Percentiles rank a stretch among this genome's conserved stretches.
Conservation (phyloP, 2,113 vertebrate species). For the Formicarius rufipectus region DNA sequence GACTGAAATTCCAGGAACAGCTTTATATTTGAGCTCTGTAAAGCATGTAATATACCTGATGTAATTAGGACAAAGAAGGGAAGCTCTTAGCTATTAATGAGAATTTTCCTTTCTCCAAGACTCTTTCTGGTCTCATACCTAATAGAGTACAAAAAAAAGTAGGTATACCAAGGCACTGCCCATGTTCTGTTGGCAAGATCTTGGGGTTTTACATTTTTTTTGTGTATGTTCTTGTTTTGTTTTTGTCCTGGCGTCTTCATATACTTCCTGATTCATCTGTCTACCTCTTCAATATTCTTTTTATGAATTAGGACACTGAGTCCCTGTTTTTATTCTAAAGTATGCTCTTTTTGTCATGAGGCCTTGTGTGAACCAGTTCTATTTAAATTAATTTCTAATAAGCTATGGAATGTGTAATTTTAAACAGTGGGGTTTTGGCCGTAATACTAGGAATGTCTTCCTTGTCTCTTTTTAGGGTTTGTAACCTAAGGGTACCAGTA, state of each 20-base stretch:
- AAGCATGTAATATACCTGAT: background rate
- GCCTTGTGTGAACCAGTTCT: background rate
- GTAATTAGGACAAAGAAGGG: background rate
- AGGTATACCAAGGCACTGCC: background rate
- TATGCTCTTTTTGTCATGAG: background rate
- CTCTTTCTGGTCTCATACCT: background rate
- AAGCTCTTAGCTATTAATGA: background rate
- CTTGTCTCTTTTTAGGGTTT: background rate
- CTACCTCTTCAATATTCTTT: background rate
- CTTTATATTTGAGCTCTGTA: slow-evolving; percentile 3
- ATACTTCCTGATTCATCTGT: background rate
- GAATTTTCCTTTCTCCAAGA: background rate
- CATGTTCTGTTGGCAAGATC: background rate
- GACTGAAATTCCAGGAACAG: background rate
- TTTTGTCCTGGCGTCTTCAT: background rate
- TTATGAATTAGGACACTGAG: background rate
- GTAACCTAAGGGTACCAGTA: background rate
- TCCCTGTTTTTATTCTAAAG: background rate
- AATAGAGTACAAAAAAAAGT: background rate
- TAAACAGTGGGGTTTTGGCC: background rate
- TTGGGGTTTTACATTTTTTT: background rate
- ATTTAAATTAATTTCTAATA: background rate
- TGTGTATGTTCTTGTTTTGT: background rate
- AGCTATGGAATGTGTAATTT: background rate
- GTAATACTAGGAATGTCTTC: background rate